phyloP scores from a whole-genome alignment of 2,888 invertebrate species.

The Dascillus cervinus region DNA sequence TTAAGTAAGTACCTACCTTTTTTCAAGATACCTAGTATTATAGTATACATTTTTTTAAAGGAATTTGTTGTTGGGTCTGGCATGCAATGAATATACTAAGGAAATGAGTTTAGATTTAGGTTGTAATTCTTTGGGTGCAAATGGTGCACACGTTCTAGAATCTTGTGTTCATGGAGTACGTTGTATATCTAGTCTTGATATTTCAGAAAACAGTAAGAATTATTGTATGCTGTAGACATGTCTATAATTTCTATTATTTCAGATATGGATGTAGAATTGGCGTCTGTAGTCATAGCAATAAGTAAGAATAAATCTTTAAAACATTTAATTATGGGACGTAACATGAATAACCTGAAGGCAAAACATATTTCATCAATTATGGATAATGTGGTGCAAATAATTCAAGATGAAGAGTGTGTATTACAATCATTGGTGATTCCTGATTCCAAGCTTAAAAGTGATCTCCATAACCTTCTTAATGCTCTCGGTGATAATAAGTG shows the following conservation, averaged over 20 bases:
- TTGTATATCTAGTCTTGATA: slow-evolving; percentile 80
- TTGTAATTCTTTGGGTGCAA: slow-evolving; percentile 73
- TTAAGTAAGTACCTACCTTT: slow-evolving; percentile 79
- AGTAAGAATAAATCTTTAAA: slow-evolving; percentile 87
- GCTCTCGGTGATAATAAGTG: slow-evolving; percentile 77
- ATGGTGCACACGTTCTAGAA: slow-evolving; percentile 85
- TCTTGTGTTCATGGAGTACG: slow-evolving; percentile 88
- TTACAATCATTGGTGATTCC: slow-evolving; percentile 73
- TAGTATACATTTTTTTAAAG: slow-evolving; percentile 42
- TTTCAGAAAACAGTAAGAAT: slow-evolving; percentile 92
- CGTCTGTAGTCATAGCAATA: slow-evolving; percentile 79
- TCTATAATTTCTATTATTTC: no score
- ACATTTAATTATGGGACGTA: slow-evolving; percentile 76
- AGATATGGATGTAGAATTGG: slow-evolving; percentile 90
- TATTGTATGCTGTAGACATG: no score
- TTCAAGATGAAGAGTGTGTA: slow-evolving; percentile 86
- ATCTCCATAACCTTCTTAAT: slow-evolving; percentile 72
- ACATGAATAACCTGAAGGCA: slow-evolving; percentile 63
- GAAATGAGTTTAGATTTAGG: slow-evolving; percentile 83
- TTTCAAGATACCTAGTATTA: no score
- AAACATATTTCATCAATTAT: slow-evolving; percentile 71
- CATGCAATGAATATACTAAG: slow-evolving; percentile 87
- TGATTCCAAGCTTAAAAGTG: slow-evolving; percentile 69
- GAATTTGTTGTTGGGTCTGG: slow-evolving; percentile 84
- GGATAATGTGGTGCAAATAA: slow-evolving; percentile 83